A percentile compares a stretch with the other conserved stretches of the same genome.
Evolutionary conservation across 2,113 vertebrate species (phyloP).

Genomic region (Arizona elegans): DNA sequence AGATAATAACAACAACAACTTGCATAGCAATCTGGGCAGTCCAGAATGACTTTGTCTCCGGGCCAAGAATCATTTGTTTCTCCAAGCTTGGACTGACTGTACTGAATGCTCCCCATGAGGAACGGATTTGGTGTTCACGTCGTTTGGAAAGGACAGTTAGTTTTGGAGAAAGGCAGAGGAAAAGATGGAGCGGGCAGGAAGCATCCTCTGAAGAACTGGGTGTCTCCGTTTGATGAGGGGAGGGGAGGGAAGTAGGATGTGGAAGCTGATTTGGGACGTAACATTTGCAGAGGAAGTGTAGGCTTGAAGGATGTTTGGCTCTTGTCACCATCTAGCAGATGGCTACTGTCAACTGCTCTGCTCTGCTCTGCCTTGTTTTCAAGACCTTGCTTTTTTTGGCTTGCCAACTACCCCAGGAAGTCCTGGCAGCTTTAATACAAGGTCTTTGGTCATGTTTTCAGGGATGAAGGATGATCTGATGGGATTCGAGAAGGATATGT

Average conservation of each 20-base stretch:
- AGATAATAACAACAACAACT: background rate
- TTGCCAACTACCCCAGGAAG: background rate
- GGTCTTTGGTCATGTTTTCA: background rate
- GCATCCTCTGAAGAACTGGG: background rate
- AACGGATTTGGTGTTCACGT: background rate
- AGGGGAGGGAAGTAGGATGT: background rate
- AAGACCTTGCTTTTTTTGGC: background rate
- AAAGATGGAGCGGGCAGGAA: background rate
- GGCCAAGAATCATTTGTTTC: background rate
- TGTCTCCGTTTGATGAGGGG: background rate
- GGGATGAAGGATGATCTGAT: background rate
- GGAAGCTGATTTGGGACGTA: background rate
- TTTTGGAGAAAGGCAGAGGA: background rate
- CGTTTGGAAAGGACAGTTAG: background rate
- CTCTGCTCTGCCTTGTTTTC: background rate
- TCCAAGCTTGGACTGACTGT: background rate
- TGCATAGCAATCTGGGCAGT: background rate
- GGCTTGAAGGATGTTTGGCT: background rate
- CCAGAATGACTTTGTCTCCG: background rate
- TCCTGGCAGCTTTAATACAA: background rate
- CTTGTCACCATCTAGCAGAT: constrained; percentile 13
- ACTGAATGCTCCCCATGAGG: background rate
- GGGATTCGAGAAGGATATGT: background rate
- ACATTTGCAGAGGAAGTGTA: background rate
- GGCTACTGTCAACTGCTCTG: background rate